Evolutionary conservation across 2,797 vertebrate species (phyloP), one percentile per base, ranked within the genome.

Genomic region (Labroides dimidiatus): DNA sequence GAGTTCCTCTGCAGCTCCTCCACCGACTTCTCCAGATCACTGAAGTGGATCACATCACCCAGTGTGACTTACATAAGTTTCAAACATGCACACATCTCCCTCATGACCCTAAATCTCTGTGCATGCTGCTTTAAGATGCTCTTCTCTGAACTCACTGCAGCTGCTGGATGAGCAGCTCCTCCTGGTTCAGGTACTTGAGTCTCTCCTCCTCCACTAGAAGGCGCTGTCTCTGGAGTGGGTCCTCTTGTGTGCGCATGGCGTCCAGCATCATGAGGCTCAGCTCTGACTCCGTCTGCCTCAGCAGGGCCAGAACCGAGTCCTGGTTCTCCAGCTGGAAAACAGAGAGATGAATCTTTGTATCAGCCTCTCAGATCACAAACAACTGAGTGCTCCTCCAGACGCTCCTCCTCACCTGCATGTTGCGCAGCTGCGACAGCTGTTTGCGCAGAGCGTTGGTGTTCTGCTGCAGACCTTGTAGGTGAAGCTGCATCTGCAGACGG

Each of bases 201-300:
- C 97, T 88, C 71, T 99, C 97, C 89, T 99, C 97, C 81, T 99
- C 97, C 93, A 99, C 97, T 43, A 99, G 91, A 74, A 95, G 96
- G 87, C 97, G 96, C 92, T 99, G 97, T 59, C 97, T 95, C 92
- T 98, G 97, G 69, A 99, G 94, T 0, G 97, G 97, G 85, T 99
- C 97, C 90, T 99, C 97, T 77, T 98, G 97, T 4, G 96, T 96
- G 72, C 96, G 95, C 88, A 95, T 87, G 4, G 95, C 95, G 69
- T 99, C 97, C 2, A 96, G 95, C 93, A 98, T 95, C 87, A 97
- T 94, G 86, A 97, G 93, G 66, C 96, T 97, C 77, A 99, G 88
- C 89, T 99, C 97, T 0, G 96, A 93, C 93, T 99, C 97, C 0
- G 97, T 97, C 80, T 97, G 94, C 66, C 95, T 94, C 90, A 99